Evolutionary conservation across 2,888 invertebrate species (phyloP), one percentile per base, ranked within the genome.

Genomic region (Gortyna flavago): DNA sequence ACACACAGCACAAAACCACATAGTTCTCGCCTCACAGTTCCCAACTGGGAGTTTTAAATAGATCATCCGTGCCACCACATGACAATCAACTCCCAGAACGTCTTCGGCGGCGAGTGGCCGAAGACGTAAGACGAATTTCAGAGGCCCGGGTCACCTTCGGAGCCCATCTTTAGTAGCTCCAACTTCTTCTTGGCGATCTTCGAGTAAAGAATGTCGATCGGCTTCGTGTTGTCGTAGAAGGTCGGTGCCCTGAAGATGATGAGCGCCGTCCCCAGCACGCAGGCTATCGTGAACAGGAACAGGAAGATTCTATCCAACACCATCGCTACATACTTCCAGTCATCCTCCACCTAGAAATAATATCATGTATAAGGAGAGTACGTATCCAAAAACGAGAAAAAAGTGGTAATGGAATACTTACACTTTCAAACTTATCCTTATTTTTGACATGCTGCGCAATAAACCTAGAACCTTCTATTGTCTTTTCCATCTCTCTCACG

Each of bases 291-390:
- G 97, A 99, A 99, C 91, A 99, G 98, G 98, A 99, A 99, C 90
- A 99, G 97, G 97, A 99, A 99, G 91, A 99, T 97, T 91, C 99
- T 97, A 97, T 99, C 99, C 94, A 99, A 97, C 86, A 99, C 99
- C 99, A 99, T 98, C 77, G 98, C 98, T 80, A 99, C 99, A 97
- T 99, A 99, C 95, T 99, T 99, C 99, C 99, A 99, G 96, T 99
- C 99, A 96, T 99, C 99, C 95, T 98, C 98, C 91, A 99, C 98
- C 99, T 99, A 96, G 4, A 95, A 92, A 61, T 1, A 77, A 80
- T 25, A 59, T 41, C 29, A 64, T 72, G 2, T 13, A 32, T 86
- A 13, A 86, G 66, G 8, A 72, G 0, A 83, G 25, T 18, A 41
- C 8, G 18, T 48, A 38, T 38, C 21, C 9, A 44, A 71, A 75